Base-by-base conservation (phyloP, 2,113 vertebrate species). In the Camarhynchus parvulus region DNA sequence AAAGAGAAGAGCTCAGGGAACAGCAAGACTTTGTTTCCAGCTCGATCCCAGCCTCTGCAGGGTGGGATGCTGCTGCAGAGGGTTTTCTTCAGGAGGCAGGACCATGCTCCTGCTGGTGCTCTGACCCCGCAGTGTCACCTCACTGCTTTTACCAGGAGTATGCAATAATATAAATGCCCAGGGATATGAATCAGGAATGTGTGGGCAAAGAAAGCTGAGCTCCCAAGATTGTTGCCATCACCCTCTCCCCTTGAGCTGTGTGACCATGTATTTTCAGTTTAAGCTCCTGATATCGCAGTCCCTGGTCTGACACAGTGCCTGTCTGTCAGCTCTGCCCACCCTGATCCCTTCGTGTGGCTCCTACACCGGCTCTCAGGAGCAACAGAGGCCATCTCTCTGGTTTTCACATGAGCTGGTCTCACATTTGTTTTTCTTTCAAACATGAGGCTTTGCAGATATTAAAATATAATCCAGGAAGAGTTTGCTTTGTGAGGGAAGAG, bases 371-470 rank as follows among this genome's bases (percentile, higher is more conserved):
- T 91, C 85, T 78, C 89, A 37, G 91, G 83, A 91, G 88, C 0
- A 1, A 69, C 19, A 7, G 83, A 50, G 95, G 56, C 63, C 6
- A 2, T 52, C 84, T 80, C 87, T 69, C 83, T 52, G 25, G 44
- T 87, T 95, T 92, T 94, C 91, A 86, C 91, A 94, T 80, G 83
- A 78, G 49, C 55, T 24, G 76, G 82, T 87, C 93, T 87, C 68
- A 82, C 74, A 82, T 97, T 95, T 95, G 89, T 92, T 94, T 92
- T 92, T 92, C 94, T 96, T 97, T 95, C 72, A 94, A 67, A 90
- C 77, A 93, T 35, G 90, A 97, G 94, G 91, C 92, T 97, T 96
- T 93, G 94, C 88, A 96, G 92, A 80, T 95, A 97, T 97, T 95
- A 94, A 95, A 96, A 94, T 88, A 95, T 95, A 95, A 94, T 95